Conservation (phyloP, 2,113 vertebrate species). For the Isurus oxyrinchus region DNA sequence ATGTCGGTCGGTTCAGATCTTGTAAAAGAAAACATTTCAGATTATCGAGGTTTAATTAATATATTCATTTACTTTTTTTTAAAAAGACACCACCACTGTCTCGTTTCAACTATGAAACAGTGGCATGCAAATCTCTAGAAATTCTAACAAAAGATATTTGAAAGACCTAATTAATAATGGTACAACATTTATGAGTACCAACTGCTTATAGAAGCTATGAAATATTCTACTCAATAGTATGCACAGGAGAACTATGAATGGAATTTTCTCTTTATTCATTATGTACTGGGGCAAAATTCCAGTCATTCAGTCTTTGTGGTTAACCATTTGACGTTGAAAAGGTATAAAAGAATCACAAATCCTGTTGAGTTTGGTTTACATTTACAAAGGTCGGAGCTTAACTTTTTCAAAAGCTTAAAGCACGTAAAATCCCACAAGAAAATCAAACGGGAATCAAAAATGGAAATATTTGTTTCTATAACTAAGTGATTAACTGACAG, state of each 20-base stretch:
- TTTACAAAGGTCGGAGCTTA: not conserved
- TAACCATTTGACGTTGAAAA: conserved; percentile 11
- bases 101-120: not conserved
- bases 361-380: conserved; percentile 3
- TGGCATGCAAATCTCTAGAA: not conserved
- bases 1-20: not conserved
- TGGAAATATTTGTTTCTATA: not conserved
- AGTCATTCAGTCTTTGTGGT: conserved; percentile 7
- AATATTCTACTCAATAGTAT: not conserved
- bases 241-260: conserved; percentile 20
- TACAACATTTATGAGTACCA: conserved; percentile 11
- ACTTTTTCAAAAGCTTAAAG: not conserved
- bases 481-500: not conserved
- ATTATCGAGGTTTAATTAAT: not conserved
- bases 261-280: conserved; percentile 36
- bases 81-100: not conserved
- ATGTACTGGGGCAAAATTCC: conserved; percentile 25
- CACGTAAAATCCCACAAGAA: not conserved
- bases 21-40: not conserved
- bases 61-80: not conserved
- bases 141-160: conserved; percentile 25
- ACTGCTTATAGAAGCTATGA: conserved; percentile 27
- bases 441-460: not conserved
- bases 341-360: not conserved
- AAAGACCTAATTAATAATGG: conserved; percentile 18